Evolutionary conservation across 2,797 vertebrate species (phyloP).

Genomic region (Petrocephalus sullivani): DNA sequence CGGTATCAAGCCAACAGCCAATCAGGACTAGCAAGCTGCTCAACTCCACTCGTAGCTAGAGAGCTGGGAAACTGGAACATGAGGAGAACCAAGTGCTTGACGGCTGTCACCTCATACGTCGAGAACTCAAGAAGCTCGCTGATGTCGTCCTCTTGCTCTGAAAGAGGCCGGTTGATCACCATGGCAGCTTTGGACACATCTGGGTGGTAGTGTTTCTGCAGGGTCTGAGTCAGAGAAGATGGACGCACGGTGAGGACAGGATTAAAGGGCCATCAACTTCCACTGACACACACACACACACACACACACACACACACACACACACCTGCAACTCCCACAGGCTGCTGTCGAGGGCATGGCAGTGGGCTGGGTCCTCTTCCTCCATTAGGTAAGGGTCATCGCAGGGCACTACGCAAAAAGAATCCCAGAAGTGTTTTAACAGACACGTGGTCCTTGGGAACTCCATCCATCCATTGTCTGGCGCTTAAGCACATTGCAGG

Average conservation of each 20-base stretch:
- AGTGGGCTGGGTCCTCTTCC: constrained; percentile 73
- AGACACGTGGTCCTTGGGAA: no score
- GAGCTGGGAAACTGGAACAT: neutral
- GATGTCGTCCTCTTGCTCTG: constrained; percentile 71
- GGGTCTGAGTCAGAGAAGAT: constrained; percentile 56
- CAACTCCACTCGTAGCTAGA: neutral
- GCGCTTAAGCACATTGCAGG: neutral
- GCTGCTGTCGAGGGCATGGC: constrained; percentile 83
- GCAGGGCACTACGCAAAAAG: constrained; percentile 44
- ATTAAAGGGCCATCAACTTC: constrained; percentile 31
- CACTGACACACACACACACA: neutral
- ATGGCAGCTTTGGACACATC: constrained; percentile 79
- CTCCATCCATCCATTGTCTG: neutral
- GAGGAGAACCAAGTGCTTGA: neutral
- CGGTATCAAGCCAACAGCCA: neutral
- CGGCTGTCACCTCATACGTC: constrained; percentile 65
- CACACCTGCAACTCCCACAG: constrained; percentile 90
- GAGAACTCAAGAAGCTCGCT: constrained; percentile 73
- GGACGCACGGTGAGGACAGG: neutral
- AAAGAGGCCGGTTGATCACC: constrained; percentile 67
- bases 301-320: no score
- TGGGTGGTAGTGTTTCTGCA: constrained; percentile 89
- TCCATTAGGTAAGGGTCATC: constrained; percentile 79
- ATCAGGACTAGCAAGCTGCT: neutral
- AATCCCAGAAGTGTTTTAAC: neutral